Evolutionary conservation across 2,888 invertebrate genomes (phyloP).

Genomic region (Polietes domitor): DNA sequence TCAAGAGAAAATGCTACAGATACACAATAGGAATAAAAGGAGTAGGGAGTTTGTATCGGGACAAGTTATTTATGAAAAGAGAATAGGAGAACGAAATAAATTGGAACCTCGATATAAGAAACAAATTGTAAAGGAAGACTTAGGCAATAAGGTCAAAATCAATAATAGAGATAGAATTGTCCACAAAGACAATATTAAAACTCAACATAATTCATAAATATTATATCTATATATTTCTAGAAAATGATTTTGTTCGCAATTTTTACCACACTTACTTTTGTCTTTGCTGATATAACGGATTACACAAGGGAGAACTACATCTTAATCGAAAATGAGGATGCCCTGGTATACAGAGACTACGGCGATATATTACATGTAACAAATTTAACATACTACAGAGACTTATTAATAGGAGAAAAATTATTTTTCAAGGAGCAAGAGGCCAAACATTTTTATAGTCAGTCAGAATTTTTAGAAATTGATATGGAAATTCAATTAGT

Average conservation of each 20-base stretch:
- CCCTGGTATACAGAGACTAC: not conserved
- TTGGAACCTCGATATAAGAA: constrained; percentile 10
- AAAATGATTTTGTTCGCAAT: too few species aligned
- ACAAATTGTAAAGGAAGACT: constrained; percentile 31
- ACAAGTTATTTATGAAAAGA: constrained; percentile 31
- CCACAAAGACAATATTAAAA: constrained; percentile 39
- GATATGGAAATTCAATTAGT: not conserved
- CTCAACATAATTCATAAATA: not conserved
- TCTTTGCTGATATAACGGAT: not conserved
- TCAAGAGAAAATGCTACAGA: constrained; percentile 38
- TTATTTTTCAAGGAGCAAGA: too few species aligned
- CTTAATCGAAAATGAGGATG: not conserved
- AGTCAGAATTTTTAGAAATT: too few species aligned
- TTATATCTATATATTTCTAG: too few species aligned
- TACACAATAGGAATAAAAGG: not conserved
- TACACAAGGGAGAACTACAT: not conserved
- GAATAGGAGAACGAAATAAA: constrained; percentile 10
- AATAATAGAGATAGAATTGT: constrained; percentile 21
- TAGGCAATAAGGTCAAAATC: constrained; percentile 33
- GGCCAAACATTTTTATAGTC: too few species aligned
- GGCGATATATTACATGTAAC: not conserved
- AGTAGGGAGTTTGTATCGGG: not conserved
- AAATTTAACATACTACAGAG: not conserved
- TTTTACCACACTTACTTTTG: not conserved
- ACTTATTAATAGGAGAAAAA: too few species aligned